These are phyloP conservation scores for Hepsetus odoe DNA, from an alignment of 2,113 vertebrate genomes.

Conservation along the genomic window DNA sequence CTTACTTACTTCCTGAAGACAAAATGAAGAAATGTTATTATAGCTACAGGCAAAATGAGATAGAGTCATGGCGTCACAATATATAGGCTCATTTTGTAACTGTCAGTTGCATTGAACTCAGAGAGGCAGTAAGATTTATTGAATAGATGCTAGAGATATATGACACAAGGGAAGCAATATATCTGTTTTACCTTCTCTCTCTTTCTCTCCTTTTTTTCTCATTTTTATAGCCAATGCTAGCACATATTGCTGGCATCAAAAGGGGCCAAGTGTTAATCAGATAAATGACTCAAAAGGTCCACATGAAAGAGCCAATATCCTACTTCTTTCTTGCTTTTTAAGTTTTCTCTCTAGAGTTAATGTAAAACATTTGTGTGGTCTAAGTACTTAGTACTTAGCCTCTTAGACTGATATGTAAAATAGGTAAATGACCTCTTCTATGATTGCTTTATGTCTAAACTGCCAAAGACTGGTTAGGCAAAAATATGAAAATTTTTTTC, in stretches of 20 bases:
- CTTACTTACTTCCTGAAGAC: slow-evolving; percentile 14
- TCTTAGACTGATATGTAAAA: too few relatives aligned
- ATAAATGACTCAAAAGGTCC: not conserved
- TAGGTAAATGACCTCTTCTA: too few relatives aligned
- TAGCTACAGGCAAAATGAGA: slow-evolving; percentile 12
- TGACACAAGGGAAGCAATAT: slow-evolving; percentile 11
- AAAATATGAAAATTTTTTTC: too few relatives aligned
- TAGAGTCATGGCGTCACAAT: slow-evolving; percentile 4
- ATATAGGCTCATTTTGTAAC: slow-evolving; percentile 22
- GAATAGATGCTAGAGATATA: slow-evolving; percentile 22
- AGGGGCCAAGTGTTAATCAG: not conserved
- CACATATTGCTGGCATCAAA: not conserved
- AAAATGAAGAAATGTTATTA: slow-evolving; percentile 26
- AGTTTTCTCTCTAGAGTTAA: too few relatives aligned
- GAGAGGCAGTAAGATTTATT: slow-evolving; percentile 21
- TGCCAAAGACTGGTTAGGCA: too few relatives aligned
- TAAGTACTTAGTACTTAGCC: too few relatives aligned
- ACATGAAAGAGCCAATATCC: not conserved
- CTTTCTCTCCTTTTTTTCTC: not conserved
- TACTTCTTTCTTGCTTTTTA: not conserved
- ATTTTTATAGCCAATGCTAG: not conserved
- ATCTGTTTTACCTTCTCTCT: slow-evolving; percentile 21
- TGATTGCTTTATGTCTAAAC: too few relatives aligned
- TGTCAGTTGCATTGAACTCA: slow-evolving; percentile 19
- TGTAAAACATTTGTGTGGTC: too few relatives aligned